phyloP scores from a whole-genome alignment of 2,113 vertebrate species.

The Thalassoma bifasciatum region DNA sequence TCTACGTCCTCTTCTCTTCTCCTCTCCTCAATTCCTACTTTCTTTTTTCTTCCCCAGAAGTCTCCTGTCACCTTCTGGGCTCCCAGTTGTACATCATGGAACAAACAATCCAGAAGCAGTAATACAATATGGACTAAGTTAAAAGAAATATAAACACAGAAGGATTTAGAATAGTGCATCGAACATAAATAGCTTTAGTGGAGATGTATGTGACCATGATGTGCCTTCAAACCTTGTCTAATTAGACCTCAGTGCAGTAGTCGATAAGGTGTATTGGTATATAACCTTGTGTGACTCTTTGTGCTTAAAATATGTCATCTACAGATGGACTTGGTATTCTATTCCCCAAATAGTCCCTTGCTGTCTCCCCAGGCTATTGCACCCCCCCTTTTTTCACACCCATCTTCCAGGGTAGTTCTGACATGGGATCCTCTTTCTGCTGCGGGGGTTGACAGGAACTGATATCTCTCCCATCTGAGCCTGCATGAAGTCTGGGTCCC shows the following conservation, averaged over 20 bases:
- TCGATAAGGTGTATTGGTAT: conserved; percentile 2
- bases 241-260: conserved; percentile 30
- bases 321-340: conserved; percentile 44
- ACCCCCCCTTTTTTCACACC: conserved; percentile 29
- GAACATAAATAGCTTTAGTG: conserved; percentile 31
- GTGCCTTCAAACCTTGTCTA: conserved; percentile 9
- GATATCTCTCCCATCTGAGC: conserved; percentile 70
- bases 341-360: conserved; percentile 43
- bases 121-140: conserved; percentile 54
- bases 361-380: conserved; percentile 33
- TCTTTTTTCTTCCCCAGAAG: conserved; percentile 65
- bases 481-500: conserved; percentile 68
- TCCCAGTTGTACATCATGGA: conserved; percentile 64
- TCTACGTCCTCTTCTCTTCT: conserved; percentile 44
- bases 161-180: conserved; percentile 34
- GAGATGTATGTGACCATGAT: background rate
- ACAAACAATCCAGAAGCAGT: conserved; percentile 64
- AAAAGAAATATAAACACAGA: conserved; percentile 41
- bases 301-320: conserved; percentile 33
- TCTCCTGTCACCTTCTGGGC: conserved; percentile 71
- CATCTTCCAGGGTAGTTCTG: conserved; percentile 41
- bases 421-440: conserved; percentile 53
- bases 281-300: background rate
- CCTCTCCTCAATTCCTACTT: conserved; percentile 37
- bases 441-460: conserved; percentile 56